Conservation (phyloP, 2,888 invertebrate genomes). For the Drosophila ezoana region DNA sequence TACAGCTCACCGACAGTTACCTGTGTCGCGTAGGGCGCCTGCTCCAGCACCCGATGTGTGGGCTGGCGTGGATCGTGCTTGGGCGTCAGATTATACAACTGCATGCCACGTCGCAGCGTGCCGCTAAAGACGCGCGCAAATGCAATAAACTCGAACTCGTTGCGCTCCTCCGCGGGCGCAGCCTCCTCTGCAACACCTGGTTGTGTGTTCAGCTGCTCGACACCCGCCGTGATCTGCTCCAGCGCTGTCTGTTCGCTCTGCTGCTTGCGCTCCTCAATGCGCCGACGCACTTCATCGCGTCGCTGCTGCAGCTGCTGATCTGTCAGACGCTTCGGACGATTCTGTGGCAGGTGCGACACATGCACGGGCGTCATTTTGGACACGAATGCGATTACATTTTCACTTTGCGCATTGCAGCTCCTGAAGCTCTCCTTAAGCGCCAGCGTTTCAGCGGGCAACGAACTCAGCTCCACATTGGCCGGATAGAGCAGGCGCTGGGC, state of each 20-base stretch:
- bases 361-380: conserved; percentile 93
- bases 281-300: conserved; percentile 88
- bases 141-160: conserved; percentile 91
- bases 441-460: conserved; percentile 89
- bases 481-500: conserved; percentile 93
- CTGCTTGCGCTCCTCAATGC: conserved; percentile 87
- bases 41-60: conserved; percentile 44
- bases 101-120: conserved; percentile 90
- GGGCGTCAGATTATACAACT: conserved; percentile 93
- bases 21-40: conserved; percentile 83
- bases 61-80: conserved; percentile 91
- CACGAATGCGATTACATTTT: conserved; percentile 86
- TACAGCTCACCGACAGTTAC: conserved; percentile 91
- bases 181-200: not conserved
- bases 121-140: conserved; percentile 98
- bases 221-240: conserved; percentile 66
- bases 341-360: conserved; percentile 90
- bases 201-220: conserved; percentile 63
- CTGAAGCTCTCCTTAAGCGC: conserved; percentile 89
- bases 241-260: conserved; percentile 59
- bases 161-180: conserved; percentile 58
- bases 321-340: conserved; percentile 91
- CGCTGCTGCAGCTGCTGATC: conserved; percentile 90
- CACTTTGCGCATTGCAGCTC: conserved; percentile 89
- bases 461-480: conserved; percentile 88